These are phyloP conservation scores for Neelides sp. DNA, from an alignment of 1,140 invertebrate genomes.

Conservation along the genomic window DNA sequence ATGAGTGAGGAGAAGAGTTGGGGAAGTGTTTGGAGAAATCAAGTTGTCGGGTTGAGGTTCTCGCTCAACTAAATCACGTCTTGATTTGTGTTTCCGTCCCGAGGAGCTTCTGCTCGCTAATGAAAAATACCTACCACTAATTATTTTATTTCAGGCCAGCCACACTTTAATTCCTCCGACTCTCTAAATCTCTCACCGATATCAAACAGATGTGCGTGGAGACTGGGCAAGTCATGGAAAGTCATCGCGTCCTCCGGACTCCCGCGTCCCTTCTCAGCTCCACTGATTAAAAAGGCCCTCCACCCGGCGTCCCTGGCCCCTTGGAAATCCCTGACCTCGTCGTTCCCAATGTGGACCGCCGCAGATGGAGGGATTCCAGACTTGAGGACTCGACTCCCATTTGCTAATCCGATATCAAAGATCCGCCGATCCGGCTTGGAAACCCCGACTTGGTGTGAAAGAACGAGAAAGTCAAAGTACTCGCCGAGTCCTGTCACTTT, in stretches of 20 bases:
- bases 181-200: too few species aligned
- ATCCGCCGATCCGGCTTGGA: constrained; percentile 63
- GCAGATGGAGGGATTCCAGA: constrained; percentile 43
- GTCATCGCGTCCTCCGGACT: not conserved
- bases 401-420: constrained; percentile 53
- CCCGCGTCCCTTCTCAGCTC: not conserved
- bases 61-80: constrained; percentile 23
- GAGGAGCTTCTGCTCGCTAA: constrained; percentile 6
- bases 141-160: too few species aligned
- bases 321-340: constrained; percentile 55
- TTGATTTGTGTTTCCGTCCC: constrained; percentile 28
- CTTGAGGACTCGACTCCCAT: not conserved
- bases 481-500: constrained; percentile 46
- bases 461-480: constrained; percentile 66
- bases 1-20: constrained; percentile 3
- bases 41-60: constrained; percentile 18
- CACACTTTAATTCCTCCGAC: too few species aligned
- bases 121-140: constrained; percentile 26
- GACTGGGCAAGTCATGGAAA: not conserved
- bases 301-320: constrained; percentile 61
- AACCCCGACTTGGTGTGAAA: constrained; percentile 55
- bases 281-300: constrained; percentile 49
- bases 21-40: constrained; percentile 14
- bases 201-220: too few species aligned
- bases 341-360: constrained; percentile 71